phyloP scores from a whole-genome alignment of 1,140 invertebrate genomes.

The Hylaeus anthracinus region DNA sequence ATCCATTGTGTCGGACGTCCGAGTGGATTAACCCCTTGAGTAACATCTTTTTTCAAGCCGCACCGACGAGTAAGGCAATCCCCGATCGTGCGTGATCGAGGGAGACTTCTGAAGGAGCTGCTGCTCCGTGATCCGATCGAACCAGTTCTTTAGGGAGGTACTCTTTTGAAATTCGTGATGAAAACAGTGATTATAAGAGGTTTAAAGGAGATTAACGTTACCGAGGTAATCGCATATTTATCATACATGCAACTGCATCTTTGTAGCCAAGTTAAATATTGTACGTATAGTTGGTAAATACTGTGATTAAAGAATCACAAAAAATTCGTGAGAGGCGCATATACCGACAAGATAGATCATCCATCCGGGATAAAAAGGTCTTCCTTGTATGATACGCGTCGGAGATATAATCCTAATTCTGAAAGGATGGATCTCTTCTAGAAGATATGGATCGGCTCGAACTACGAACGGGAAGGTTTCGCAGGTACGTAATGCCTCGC shows the following conservation, averaged over 20 bases:
- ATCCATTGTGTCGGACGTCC: not conserved
- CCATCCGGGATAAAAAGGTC: not conserved
- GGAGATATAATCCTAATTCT: conserved; percentile 49
- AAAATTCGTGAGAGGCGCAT: not conserved
- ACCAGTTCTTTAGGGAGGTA: not conserved
- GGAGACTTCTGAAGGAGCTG: not conserved
- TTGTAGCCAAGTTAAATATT: too few species aligned
- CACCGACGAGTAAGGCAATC: not conserved
- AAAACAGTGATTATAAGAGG: too few species aligned
- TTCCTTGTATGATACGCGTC: conserved; percentile 8
- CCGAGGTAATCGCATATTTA: too few species aligned
- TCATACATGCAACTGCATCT: too few species aligned
- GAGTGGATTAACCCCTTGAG: conserved; percentile 32
- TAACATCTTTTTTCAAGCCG: not conserved
- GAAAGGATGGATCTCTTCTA: conserved; percentile 29
- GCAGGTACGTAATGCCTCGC: conserved; percentile 6
- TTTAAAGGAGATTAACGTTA: too few species aligned
- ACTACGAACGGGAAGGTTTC: conserved; percentile 27
- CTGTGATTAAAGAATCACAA: not conserved
- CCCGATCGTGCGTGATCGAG: not conserved
- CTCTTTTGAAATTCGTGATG: too few species aligned
- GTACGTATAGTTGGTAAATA: too few species aligned
- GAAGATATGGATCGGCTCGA: conserved; percentile 45
- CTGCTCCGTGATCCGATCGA: not conserved
- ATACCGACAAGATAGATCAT: not conserved